Evolutionary conservation across 2,113 vertebrate species (phyloP).

Genomic region (Oncorhynchus mykiss): DNA sequence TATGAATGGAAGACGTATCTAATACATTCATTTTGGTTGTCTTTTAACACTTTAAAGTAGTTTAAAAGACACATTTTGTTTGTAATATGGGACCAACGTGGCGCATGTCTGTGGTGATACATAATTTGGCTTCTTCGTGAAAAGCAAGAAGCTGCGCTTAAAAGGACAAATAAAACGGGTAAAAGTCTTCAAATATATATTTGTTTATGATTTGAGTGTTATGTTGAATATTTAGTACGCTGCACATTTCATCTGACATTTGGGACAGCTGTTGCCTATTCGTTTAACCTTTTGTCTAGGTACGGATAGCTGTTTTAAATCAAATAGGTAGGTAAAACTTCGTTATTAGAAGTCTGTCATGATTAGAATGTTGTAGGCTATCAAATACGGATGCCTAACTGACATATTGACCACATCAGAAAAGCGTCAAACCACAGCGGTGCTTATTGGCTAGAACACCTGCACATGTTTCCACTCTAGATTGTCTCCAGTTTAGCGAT

Average conservation of each 20-base stretch:
- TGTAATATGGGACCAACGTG: constrained; percentile 50
- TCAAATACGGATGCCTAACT: not conserved
- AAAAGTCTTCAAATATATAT: not conserved
- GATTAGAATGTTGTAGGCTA: not conserved
- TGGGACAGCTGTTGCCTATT: not conserved
- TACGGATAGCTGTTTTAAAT: not conserved
- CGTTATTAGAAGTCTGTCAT: not conserved
- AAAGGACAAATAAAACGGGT: constrained; percentile 43
- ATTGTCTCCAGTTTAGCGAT: not conserved
- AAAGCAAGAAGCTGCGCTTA: constrained; percentile 11
- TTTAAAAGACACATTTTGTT: constrained; percentile 1
- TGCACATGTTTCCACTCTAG: not conserved
- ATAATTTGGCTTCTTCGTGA: constrained; percentile 25
- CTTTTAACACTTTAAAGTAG: not conserved
- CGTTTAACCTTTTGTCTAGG: not conserved
- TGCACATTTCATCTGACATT: not conserved
- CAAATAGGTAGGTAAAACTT: not conserved
- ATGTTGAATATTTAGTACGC: too few species aligned
- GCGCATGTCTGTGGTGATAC: constrained; percentile 14
- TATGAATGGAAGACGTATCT: not conserved
- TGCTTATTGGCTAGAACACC: not conserved
- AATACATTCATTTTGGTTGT: not conserved
- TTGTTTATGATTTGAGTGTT: not conserved
- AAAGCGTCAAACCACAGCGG: not conserved
- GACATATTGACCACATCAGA: not conserved